phyloP scores from a whole-genome alignment of 1,140 invertebrate species.

The Laupala kohalensis region DNA sequence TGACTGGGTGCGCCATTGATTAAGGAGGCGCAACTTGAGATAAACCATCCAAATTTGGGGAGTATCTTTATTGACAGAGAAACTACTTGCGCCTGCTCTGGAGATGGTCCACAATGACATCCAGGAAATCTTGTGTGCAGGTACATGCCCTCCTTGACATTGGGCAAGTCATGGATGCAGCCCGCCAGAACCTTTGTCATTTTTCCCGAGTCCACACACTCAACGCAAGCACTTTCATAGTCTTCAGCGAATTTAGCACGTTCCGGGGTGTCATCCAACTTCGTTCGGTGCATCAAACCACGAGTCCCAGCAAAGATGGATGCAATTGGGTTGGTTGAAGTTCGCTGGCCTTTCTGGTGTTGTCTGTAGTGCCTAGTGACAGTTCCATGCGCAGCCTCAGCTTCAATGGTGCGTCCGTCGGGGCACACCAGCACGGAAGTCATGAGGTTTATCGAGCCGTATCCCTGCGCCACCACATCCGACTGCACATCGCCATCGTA shows the following conservation, averaged over 20 bases:
- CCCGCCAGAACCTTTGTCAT: conserved; percentile 86
- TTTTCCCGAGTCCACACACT: conserved; percentile 72
- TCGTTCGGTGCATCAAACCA: conserved; percentile 68
- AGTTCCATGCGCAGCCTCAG: conserved; percentile 84
- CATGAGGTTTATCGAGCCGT: conserved; percentile 80
- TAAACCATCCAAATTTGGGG: too few species aligned
- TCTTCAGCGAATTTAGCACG: conserved; percentile 41
- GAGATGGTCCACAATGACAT: conserved; percentile 65
- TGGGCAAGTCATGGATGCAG: conserved; percentile 67
- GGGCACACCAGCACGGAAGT: conserved; percentile 83
- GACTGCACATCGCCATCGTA: conserved; percentile 87
- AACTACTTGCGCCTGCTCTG: conserved; percentile 40
- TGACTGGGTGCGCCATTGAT: too few species aligned
- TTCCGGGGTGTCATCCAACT: conserved; percentile 63
- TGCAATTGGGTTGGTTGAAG: conserved; percentile 81
- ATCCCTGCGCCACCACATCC: conserved; percentile 76
- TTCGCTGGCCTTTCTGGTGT: conserved; percentile 66
- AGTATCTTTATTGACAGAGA: too few species aligned
- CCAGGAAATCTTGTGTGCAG: conserved; percentile 76
- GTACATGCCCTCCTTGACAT: conserved; percentile 65
- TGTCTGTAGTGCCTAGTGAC: conserved; percentile 78
- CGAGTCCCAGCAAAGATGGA: conserved; percentile 88
- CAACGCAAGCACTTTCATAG: conserved; percentile 63
- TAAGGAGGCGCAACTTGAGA: too few species aligned
- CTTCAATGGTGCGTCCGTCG: conserved; percentile 79